Evolutionary conservation across 2,797 vertebrate genomes (phyloP).

Genomic region (Girardinus metallicus): DNA sequence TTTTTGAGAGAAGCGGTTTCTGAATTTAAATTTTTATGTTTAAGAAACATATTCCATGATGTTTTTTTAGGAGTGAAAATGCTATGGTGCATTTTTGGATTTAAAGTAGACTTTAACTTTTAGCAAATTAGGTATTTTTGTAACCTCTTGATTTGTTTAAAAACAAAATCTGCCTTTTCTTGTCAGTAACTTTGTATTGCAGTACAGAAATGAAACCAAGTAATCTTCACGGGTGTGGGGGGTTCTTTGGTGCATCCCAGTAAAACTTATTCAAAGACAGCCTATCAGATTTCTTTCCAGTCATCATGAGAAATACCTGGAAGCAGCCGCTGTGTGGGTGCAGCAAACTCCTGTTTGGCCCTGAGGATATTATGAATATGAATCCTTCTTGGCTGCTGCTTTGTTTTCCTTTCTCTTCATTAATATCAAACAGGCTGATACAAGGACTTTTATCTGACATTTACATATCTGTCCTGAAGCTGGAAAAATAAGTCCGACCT

Average conservation of each 20-base stretch:
- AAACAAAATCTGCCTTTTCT: not conserved
- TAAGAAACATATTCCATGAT: not conserved
- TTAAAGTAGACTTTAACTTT: not conserved
- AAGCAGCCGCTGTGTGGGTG: not conserved
- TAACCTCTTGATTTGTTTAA: not conserved
- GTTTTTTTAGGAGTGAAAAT: not conserved
- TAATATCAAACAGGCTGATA: not conserved
- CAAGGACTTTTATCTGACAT: not conserved
- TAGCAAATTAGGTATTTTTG: not conserved
- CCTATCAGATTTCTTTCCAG: not conserved
- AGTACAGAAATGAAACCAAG: not conserved
- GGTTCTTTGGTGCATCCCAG: not conserved
- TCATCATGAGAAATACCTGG: conserved; percentile 2
- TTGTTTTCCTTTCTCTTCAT: not conserved
- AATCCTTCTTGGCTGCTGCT: not conserved
- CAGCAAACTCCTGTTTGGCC: not conserved
- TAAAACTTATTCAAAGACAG: not conserved
- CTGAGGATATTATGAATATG: not conserved
- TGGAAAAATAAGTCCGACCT: not conserved
- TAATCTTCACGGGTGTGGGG: not conserved
- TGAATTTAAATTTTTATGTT: not conserved
- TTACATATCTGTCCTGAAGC: not conserved
- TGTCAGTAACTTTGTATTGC: not conserved
- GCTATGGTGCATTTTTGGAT: not conserved
- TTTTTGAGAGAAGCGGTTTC: conserved; percentile 10